Base-by-base conservation (phyloP, 2,888 invertebrate genomes). In the Diaphora mendica region DNA sequence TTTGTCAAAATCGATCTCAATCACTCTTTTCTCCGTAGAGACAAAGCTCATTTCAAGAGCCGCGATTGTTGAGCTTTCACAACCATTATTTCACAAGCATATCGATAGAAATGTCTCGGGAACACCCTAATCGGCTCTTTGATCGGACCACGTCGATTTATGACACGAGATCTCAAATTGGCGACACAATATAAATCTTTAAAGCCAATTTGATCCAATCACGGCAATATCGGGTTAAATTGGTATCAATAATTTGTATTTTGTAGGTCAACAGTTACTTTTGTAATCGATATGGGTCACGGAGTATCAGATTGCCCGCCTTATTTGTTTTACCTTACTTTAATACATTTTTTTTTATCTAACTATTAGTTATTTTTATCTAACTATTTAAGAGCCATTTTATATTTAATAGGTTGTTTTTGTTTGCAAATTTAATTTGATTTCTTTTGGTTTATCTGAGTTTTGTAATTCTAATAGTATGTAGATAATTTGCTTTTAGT, bases 81-180 rank as follows among this genome's bases (percentile, higher is more conserved):
- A 89, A 90, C 81, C 85, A 91, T 90, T 91, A 90, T 88, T 83
- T 80, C 79, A 77, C 77, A 79, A 82, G 84, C 85, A 85, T 82
- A 77, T 79, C 85, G 87, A 89, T 88, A 89, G 89, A 82, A 87
- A 85, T 87, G 85, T 79, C 81, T 85, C 85, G 89, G 90, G 90
- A 90, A 88, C 84, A 82, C 87, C 86, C 83, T 91, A n/a, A 91
- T 91, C 91, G 87, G 82, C 87, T 86, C 86, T 87, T 83, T 82
- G 87, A 91, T 90, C 90, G 82, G 83, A 86, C 86, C 88, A 92
- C 84, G 88, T 89, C 91, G 91, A 91, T 93, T 93, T 92, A 92
- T 89, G 91, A 90, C 90, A 90, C 87, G 90, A 88, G 87, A 89
- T 90, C 88, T 88, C 79, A 79, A 88, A 87, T 86, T 89, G 86